These are phyloP conservation scores for Mormyrus lacerda DNA, from an alignment of 2,113 vertebrate genomes.

Conservation along the genomic window DNA sequence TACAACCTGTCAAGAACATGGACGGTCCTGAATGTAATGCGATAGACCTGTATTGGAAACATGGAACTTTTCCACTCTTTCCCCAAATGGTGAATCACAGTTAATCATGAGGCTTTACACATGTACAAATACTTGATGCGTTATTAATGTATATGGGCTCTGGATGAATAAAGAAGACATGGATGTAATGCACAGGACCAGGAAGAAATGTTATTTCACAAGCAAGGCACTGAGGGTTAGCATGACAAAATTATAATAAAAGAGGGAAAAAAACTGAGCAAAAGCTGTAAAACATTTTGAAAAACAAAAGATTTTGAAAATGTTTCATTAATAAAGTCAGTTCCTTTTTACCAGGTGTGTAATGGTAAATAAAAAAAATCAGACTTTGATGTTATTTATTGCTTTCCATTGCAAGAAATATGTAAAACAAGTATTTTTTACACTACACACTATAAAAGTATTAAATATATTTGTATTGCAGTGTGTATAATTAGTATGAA, in stretches of 20 bases:
- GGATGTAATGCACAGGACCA: not conserved
- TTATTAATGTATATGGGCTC: not conserved
- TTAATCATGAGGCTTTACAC: not conserved
- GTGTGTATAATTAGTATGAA: not conserved
- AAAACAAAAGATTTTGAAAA: not conserved
- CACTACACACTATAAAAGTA: not conserved
- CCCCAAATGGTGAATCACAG: not conserved
- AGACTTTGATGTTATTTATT: not conserved
- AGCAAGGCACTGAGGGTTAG: not conserved
- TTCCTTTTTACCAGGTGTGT: not conserved
- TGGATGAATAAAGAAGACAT: not conserved
- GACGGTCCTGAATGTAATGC: not conserved
- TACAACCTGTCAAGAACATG: not conserved
- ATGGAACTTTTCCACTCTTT: not conserved
- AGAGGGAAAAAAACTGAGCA: not conserved
- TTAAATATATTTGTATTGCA: not conserved
- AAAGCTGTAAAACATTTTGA: not conserved
- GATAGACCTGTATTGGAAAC: not conserved
- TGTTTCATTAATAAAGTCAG: not conserved
- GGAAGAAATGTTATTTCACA: not conserved
- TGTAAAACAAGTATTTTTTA: not conserved
- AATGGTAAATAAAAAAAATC: not conserved
- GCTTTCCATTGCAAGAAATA: not conserved
- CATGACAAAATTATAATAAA: not conserved
- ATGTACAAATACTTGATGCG: not conserved